A percentile compares a stretch with the other conserved stretches of the same genome.
These are phyloP conservation scores for Sarcophilus harrisii DNA, from an alignment of 2,797 vertebrate genomes.

Conservation along the genomic window DNA sequence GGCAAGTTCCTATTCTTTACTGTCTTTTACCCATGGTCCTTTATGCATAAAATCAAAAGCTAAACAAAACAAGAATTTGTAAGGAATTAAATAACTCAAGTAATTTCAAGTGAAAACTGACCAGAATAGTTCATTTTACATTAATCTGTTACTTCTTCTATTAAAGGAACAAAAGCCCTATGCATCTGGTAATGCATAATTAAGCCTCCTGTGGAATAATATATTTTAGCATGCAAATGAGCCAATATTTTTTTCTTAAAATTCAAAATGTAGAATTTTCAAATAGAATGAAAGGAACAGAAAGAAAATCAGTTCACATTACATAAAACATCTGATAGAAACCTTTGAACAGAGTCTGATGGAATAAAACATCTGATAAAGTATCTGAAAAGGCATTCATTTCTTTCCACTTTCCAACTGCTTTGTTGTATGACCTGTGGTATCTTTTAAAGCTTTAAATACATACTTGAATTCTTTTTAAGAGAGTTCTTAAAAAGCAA, in stretches of 20 bases:
- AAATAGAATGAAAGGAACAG: not conserved
- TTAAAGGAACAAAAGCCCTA: conserved; percentile 33
- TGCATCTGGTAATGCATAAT: not conserved
- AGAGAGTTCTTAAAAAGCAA: conserved; percentile 14
- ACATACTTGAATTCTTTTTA: conserved; percentile 30
- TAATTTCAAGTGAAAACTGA: conserved; percentile 32
- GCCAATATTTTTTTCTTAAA: conserved; percentile 22
- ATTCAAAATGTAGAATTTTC: conserved; percentile 33
- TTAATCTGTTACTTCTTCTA: not conserved
- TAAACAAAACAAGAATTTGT: conserved; percentile 42
- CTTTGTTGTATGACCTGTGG: conserved; percentile 41
- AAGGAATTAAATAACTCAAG: conserved; percentile 7
- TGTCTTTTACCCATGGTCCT: not conserved
- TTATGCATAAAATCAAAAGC: not conserved
- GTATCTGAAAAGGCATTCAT: conserved; percentile 37
- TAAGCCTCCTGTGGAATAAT: conserved; percentile 31
- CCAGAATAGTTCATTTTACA: conserved; percentile 25
- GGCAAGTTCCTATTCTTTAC: not conserved
- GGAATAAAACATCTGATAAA: not conserved
- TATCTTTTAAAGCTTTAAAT: conserved; percentile 42
- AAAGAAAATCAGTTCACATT: conserved; percentile 14
- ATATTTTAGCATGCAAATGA: conserved; percentile 45
- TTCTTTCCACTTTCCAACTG: conserved; percentile 25
- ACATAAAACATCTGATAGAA: not conserved
- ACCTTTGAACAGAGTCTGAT: not conserved